Conservation (phyloP, 2,888 invertebrate genomes). For the Crematogaster levior region DNA sequence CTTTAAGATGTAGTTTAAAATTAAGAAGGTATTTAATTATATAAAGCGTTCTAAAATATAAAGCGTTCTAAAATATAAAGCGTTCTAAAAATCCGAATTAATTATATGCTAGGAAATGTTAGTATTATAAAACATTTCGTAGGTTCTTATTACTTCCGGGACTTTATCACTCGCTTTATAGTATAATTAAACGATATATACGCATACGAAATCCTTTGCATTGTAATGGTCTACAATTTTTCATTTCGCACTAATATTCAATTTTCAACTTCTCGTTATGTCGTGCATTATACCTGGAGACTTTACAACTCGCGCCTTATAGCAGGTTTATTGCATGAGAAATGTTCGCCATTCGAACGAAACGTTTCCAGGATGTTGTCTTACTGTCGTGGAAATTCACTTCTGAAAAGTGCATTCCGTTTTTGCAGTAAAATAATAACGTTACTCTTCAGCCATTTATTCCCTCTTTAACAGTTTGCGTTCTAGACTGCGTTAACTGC, state of each 20-base stretch:
- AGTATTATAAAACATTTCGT: not conserved
- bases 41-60: not conserved
- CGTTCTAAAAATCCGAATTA: not conserved
- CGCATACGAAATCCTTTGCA: not conserved
- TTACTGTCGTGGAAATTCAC: not conserved
- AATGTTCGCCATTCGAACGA: constrained; percentile 17
- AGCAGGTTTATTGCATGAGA: constrained; percentile 26
- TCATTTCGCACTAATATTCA: constrained; percentile 50
- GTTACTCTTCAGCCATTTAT: constrained; percentile 7
- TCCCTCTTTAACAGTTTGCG: constrained; percentile 4
- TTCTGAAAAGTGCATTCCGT: constrained; percentile 19
- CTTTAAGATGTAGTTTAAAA: not conserved
- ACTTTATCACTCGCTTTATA: not conserved
- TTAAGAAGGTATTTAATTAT: not conserved
- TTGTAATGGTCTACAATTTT: constrained; percentile 32
- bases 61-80: not conserved
- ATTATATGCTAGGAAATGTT: not conserved
- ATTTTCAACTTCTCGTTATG: constrained; percentile 49
- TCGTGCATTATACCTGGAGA: constrained; percentile 37
- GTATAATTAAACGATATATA: not conserved
- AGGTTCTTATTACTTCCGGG: not conserved
- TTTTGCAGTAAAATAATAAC: constrained; percentile 27
- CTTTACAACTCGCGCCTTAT: constrained; percentile 38
- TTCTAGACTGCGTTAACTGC: constrained; percentile 5
- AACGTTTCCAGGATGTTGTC: constrained; percentile 32